phyloP scores from a whole-genome alignment of 2,113 vertebrate species.

The Galeopterus variegatus region DNA sequence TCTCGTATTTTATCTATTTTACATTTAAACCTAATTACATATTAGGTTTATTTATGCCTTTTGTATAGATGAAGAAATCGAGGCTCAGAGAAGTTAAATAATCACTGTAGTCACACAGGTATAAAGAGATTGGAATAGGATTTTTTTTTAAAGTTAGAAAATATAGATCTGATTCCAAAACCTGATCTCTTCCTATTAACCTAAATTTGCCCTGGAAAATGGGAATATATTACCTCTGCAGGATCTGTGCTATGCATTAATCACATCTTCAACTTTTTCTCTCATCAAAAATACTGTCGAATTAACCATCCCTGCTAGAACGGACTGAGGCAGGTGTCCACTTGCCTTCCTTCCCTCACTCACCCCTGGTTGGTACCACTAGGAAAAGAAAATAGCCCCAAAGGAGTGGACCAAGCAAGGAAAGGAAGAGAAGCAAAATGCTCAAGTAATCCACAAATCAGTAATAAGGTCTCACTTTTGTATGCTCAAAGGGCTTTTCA shows the following conservation, averaged over 20 bases:
- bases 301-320: not conserved
- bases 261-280: not conserved
- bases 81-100: slow-evolving; percentile 41
- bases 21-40: not conserved
- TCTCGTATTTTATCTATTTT: not conserved
- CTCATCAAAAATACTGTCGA: not conserved
- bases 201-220: not conserved
- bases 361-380: not conserved
- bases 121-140: not conserved
- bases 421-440: not conserved
- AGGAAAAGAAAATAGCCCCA: not conserved
- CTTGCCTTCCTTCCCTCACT: not conserved
- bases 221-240: not conserved
- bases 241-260: not conserved
- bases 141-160: slow-evolving; percentile 4
- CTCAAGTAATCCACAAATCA: not conserved
- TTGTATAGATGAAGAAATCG: slow-evolving; percentile 39
- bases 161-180: not conserved
- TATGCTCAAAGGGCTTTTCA: not conserved
- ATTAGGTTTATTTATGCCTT: not conserved
- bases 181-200: not conserved
- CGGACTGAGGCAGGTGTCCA: not conserved
- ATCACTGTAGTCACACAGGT: not conserved
- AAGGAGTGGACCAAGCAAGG: not conserved
- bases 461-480: not conserved